A percentile compares a stretch with the other conserved stretches of the same genome.
Evolutionary conservation across 2,888 invertebrate species (phyloP).

Genomic region (Bugula neritina): DNA sequence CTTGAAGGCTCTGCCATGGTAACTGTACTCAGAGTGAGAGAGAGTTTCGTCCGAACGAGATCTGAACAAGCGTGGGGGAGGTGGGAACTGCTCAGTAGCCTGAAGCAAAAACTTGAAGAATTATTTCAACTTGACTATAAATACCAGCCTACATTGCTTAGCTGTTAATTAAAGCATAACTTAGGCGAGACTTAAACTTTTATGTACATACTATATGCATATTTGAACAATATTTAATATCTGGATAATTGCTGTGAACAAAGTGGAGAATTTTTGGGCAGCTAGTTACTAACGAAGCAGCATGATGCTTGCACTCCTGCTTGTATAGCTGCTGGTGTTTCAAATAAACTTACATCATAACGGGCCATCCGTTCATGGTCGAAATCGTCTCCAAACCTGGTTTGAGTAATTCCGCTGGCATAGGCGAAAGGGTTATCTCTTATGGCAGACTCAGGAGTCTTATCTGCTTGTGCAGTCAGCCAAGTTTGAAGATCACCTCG

Average conservation of each 20-base stretch:
- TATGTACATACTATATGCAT: no score
- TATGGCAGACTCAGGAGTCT: background rate
- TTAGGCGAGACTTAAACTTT: no score
- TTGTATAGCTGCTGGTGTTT: no score
- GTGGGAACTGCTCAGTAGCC: constrained; percentile 23
- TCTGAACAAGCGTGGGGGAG: constrained; percentile 33
- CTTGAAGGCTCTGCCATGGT: constrained; percentile 69
- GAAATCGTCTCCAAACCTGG: constrained; percentile 21
- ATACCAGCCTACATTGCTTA: no score
- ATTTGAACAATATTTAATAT: no score
- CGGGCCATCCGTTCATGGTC: constrained; percentile 26
- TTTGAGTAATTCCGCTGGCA: background rate
- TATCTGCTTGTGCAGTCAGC: constrained; percentile 4
- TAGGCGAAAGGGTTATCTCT: constrained; percentile 5
- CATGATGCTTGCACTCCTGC: no score
- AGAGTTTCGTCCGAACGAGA: constrained; percentile 50
- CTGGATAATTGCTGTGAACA: no score
- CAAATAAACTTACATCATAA: constrained; percentile 15
- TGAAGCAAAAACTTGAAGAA: background rate
- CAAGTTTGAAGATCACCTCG: constrained; percentile 9
- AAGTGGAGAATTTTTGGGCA: no score
- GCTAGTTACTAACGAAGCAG: no score
- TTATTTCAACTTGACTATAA: background rate
- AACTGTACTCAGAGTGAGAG: constrained; percentile 62
- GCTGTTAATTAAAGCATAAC: no score